These are phyloP conservation scores for sheep (Ovis aries) DNA, from an alignment of 2,113 vertebrate genomes.

Conservation along the genomic window DNA sequence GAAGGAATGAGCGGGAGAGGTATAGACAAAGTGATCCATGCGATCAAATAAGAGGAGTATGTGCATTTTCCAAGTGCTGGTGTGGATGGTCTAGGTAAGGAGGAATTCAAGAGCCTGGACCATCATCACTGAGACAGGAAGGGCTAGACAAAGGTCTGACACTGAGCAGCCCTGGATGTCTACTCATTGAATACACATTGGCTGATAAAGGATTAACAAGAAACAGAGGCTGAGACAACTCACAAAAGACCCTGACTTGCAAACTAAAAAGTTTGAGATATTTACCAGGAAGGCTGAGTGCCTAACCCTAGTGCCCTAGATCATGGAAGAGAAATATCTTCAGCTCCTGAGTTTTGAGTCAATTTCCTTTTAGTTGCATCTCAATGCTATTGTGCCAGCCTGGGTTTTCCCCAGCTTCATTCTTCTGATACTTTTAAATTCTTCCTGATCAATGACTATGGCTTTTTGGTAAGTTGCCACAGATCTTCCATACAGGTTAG, in stretches of 20 bases:
- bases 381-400: neutral
- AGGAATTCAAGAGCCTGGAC: neutral
- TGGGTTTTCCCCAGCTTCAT: neutral
- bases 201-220: neutral
- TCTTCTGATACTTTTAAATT: neutral
- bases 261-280: neutral
- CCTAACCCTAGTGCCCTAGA: neutral
- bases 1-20: neutral
- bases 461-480: neutral
- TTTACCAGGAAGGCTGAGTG: neutral
- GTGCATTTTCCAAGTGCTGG: neutral
- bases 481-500: neutral
- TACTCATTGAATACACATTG: neutral
- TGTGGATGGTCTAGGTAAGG: neutral
- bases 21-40: neutral
- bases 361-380: neutral
- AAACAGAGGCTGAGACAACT: neutral
- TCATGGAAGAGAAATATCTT: neutral
- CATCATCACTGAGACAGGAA: neutral
- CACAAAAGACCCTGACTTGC: neutral
- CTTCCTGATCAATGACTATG: neutral
- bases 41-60: neutral
- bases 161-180: neutral
- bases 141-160: neutral
- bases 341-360: neutral